Evolutionary conservation across 2,113 vertebrate species (phyloP).

Genomic region (Antennarius striatus): DNA sequence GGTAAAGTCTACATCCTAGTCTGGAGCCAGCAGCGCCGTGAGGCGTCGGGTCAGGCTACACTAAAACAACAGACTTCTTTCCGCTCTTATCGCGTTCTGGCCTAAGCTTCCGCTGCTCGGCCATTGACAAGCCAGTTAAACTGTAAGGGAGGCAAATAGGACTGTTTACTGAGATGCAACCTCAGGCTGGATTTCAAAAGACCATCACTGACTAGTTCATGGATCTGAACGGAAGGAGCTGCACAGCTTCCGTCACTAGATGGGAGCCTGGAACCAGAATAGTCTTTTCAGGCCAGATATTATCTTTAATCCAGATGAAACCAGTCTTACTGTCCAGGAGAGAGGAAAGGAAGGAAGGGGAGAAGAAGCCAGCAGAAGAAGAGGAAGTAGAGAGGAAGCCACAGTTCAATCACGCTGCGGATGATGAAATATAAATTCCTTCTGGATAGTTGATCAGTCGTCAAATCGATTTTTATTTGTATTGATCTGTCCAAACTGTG

Average conservation of each 20-base stretch:
- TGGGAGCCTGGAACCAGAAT: slow-evolving; percentile 34
- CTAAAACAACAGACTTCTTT: slow-evolving; percentile 63
- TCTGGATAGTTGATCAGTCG: too few relatives aligned
- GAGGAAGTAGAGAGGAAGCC: too few relatives aligned
- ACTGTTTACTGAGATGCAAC: slow-evolving; percentile 55
- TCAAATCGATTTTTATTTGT: too few relatives aligned
- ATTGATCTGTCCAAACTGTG: too few relatives aligned
- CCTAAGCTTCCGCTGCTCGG: slow-evolving; percentile 48
- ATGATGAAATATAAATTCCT: too few relatives aligned
- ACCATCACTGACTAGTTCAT: neutral
- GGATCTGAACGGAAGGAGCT: neutral
- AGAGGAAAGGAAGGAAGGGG: neutral
- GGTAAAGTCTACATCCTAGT: slow-evolving; percentile 67
- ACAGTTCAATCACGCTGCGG: too few relatives aligned
- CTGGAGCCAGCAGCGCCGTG: slow-evolving; percentile 30
- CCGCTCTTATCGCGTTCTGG: slow-evolving; percentile 63
- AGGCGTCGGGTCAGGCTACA: slow-evolving; percentile 50
- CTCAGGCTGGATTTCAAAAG: neutral
- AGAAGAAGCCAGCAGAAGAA: neutral
- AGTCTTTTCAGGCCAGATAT: neutral
- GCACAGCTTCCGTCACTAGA: slow-evolving; percentile 32
- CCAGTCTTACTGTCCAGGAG: neutral
- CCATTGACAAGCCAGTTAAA: slow-evolving; percentile 70
- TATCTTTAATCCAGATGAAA: neutral
- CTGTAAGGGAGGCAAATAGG: slow-evolving; percentile 70